A percentile compares a stretch with the other conserved stretches of the same genome.
These are phyloP conservation scores for Apocheima hispidaria DNA, from an alignment of 2,888 invertebrate species.

Conservation along the genomic window DNA sequence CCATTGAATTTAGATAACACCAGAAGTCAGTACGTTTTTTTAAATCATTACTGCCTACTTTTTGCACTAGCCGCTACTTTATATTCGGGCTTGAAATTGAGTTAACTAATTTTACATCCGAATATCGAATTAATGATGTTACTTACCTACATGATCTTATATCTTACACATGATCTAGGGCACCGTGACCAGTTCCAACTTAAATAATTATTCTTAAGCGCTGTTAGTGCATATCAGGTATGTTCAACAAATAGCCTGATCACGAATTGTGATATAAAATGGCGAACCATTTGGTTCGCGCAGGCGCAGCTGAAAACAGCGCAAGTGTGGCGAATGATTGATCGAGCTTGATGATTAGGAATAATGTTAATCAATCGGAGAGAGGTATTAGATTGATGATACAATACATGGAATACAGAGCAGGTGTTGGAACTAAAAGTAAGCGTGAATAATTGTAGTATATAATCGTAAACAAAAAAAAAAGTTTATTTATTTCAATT, in stretches of 20 bases:
- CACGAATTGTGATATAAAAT: constrained; percentile 54
- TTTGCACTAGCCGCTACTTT: not conserved
- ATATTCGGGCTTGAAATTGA: constrained; percentile 1
- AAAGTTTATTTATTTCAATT: no score
- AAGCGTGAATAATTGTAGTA: no score
- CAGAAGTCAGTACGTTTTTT: no score
- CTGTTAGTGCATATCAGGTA: constrained; percentile 50
- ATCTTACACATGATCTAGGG: constrained; percentile 43
- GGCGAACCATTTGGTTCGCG: constrained; percentile 1
- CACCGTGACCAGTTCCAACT: constrained; percentile 39
- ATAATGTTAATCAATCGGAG: constrained; percentile 4
- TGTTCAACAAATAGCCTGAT: constrained; percentile 58
- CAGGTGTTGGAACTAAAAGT: constrained; percentile 16
- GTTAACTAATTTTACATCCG: not conserved
- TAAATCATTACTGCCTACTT: no score
- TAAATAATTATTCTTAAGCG: constrained; percentile 48
- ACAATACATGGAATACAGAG: constrained; percentile 14
- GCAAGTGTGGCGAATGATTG: constrained; percentile 51
- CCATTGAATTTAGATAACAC: not conserved
- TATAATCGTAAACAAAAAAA: no score
- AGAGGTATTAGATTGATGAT: not conserved
- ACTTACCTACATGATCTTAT: constrained; percentile 18
- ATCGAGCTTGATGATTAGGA: constrained; percentile 34
- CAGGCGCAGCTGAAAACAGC: constrained; percentile 27
- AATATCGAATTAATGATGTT: not conserved